Percentiles rank a stretch among this genome's conserved stretches.
These are phyloP conservation scores for Heliconius charithonia DNA, from an alignment of 2,888 invertebrate genomes.

Conservation along the genomic window DNA sequence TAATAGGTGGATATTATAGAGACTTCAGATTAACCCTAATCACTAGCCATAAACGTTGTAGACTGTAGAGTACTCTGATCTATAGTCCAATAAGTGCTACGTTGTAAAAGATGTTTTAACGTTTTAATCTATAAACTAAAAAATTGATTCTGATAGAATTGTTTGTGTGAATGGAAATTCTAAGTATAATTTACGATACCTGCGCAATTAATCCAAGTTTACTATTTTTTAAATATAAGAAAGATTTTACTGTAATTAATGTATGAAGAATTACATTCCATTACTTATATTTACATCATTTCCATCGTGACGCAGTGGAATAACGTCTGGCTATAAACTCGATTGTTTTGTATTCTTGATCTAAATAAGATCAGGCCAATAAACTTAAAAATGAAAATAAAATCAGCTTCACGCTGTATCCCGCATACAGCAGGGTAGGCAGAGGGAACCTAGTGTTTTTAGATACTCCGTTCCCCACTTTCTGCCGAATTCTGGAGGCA, in stretches of 20 bases:
- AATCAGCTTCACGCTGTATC: no score
- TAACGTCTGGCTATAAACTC: neutral
- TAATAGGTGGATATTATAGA: constrained; percentile 33
- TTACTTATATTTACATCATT: neutral
- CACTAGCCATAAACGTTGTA: constrained; percentile 56
- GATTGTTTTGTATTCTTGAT: neutral
- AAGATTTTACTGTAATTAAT: neutral
- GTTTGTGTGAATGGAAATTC: neutral
- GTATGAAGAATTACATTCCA: neutral
- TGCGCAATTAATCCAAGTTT: neutral
- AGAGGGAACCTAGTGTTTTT: no score
- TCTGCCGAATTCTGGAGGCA: no score
- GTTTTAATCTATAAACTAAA: neutral
- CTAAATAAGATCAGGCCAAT: neutral
- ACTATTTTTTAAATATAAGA: neutral
- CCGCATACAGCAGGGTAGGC: no score
- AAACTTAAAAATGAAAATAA: no score
- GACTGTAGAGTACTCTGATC: constrained; percentile 49
- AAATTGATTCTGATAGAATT: neutral
- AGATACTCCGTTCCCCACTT: no score
- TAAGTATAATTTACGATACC: neutral
- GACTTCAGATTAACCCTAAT: constrained; percentile 66
- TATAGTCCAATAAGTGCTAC: constrained; percentile 46
- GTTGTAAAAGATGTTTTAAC: constrained; percentile 5
- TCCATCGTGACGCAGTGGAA: neutral